phyloP scores from a whole-genome alignment of 2,113 vertebrate genomes.

The Myotis brandtii region DNA sequence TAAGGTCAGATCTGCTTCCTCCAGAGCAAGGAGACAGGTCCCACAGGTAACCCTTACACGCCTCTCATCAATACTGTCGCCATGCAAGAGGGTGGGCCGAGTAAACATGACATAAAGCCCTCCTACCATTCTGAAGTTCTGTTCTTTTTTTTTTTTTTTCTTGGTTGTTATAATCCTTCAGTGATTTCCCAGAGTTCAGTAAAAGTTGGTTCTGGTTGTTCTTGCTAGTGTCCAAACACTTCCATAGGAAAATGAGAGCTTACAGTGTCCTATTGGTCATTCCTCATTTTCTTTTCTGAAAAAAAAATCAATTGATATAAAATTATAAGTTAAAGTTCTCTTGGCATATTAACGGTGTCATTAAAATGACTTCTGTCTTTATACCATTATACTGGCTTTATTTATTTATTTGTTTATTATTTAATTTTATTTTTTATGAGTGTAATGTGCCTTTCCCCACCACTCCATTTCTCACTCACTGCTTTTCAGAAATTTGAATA shows the following conservation, averaged over 20 bases:
- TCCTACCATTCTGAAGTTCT: not conserved
- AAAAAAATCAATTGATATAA: not conserved
- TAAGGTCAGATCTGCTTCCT: not conserved
- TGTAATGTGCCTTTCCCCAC: not conserved
- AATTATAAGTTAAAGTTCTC: not conserved
- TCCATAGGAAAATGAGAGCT: not conserved
- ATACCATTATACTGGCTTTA: not conserved
- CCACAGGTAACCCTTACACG: not conserved
- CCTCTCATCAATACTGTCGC: not conserved
- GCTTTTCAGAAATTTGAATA: not conserved
- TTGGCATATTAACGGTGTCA: not conserved
- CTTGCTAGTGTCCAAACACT: not conserved
- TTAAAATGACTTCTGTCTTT: not conserved
- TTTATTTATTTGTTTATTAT: not conserved
- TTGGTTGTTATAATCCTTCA: not conserved
- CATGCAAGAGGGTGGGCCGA: not conserved
- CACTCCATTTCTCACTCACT: too few relatives aligned
- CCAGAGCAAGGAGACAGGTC: not conserved
- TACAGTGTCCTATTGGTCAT: not conserved
- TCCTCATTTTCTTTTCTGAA: not conserved
- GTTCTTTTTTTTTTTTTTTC: not conserved
- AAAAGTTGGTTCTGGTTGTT: not conserved
- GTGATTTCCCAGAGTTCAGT: not conserved
- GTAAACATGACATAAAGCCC: not conserved
- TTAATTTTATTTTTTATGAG: not conserved